Conservation (phyloP, 2,888 invertebrate genomes). For the Conistra vaccinii region DNA sequence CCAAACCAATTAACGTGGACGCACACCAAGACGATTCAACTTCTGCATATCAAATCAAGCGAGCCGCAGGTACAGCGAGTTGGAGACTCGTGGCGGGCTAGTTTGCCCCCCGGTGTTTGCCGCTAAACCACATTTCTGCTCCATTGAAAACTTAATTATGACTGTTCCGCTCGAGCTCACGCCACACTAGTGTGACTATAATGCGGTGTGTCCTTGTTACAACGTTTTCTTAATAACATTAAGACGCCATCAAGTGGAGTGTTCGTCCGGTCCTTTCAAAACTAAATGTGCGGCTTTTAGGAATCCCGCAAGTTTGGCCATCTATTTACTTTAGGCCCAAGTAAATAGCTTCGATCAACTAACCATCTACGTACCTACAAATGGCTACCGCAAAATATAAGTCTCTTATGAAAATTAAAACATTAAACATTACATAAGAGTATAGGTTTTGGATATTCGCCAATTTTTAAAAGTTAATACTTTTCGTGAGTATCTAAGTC, state of each 20-base stretch:
- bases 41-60: constrained; percentile 76
- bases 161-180: constrained; percentile 63
- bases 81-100: constrained; percentile 65
- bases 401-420: constrained; percentile 34
- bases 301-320: constrained; percentile 61
- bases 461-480: constrained; percentile 57
- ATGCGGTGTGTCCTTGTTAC: constrained; percentile 67
- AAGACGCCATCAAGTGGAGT: constrained; percentile 72
- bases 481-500: constrained; percentile 56
- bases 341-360: constrained; percentile 67
- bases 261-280: constrained; percentile 59
- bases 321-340: constrained; percentile 70
- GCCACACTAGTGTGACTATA: constrained; percentile 63
- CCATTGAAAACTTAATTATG: constrained; percentile 85
- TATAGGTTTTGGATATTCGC: constrained; percentile 59
- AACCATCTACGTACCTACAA: constrained; percentile 12
- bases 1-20: constrained; percentile 55
- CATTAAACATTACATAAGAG: constrained; percentile 49
- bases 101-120: constrained; percentile 73
- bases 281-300: constrained; percentile 69
- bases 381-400: constrained; percentile 31
- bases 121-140: constrained; percentile 81
- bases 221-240: constrained; percentile 78
- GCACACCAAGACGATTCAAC: constrained; percentile 51
- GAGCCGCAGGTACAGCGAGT: constrained; percentile 66